Evolutionary conservation across 2,888 invertebrate genomes (phyloP).

Genomic region (Syrista parreyssii): DNA sequence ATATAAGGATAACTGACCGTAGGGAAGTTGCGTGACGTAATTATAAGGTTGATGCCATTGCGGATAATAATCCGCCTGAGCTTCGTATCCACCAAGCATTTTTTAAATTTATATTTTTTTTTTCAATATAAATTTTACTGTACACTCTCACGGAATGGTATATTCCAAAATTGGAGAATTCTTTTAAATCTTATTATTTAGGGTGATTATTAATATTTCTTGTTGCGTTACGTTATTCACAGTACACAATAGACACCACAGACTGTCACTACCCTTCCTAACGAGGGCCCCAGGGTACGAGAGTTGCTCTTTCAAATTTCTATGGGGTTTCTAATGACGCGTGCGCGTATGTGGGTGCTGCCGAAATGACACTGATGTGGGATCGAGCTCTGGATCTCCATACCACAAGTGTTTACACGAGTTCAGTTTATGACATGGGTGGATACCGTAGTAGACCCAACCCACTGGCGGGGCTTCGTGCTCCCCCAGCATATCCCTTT

Average conservation of each 20-base stretch:
- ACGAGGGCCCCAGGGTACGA: neutral
- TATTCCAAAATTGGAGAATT: neutral
- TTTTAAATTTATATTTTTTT: neutral
- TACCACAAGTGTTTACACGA: conserved; percentile 16
- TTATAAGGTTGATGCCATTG: conserved; percentile 65
- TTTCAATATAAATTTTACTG: neutral
- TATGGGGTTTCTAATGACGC: conserved; percentile 26
- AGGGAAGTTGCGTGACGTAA: conserved; percentile 61
- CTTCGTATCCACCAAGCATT: conserved; percentile 61
- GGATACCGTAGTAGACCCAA: conserved; percentile 29
- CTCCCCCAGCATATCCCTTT: conserved; percentile 1
- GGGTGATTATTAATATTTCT: neutral
- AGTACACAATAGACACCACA: neutral
- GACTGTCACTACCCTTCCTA: neutral
- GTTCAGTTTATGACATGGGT: conserved; percentile 20
- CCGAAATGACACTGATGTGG: conserved; percentile 46
- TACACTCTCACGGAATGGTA: neutral
- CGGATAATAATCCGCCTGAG: conserved; percentile 62
- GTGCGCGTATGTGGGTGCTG: conserved; percentile 45
- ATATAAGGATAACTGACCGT: conserved; percentile 47
- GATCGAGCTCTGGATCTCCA: conserved; percentile 9
- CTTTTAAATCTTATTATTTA: neutral
- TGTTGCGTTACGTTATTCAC: neutral
- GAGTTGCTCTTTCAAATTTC: neutral
- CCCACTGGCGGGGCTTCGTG: conserved; percentile 26